These are phyloP conservation scores for Alfaro cultratus DNA, from an alignment of 2,797 vertebrate genomes.

Conservation along the genomic window DNA sequence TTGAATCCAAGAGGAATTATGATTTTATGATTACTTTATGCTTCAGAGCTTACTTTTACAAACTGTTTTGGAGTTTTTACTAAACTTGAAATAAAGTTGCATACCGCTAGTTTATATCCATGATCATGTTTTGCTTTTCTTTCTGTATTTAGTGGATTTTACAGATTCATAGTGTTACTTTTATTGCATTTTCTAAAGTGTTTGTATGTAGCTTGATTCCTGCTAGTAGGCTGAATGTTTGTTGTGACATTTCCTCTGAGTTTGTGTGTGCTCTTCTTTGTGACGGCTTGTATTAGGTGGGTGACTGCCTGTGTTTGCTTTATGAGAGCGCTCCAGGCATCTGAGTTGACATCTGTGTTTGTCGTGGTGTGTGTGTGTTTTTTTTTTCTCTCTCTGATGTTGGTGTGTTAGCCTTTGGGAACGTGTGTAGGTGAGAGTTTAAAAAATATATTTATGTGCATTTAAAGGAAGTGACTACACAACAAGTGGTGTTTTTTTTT, in stretches of 20 bases:
- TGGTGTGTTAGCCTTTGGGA: slow-evolving; percentile 57
- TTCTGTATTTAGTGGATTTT: slow-evolving; percentile 10
- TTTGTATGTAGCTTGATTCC: slow-evolving; percentile 24
- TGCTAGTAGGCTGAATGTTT: slow-evolving; percentile 24
- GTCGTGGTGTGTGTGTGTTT: slow-evolving; percentile 29
- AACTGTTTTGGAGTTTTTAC: neutral
- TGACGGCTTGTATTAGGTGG: slow-evolving; percentile 68
- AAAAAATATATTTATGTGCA: slow-evolving; percentile 57
- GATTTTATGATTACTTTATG: neutral
- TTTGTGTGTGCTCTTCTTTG: slow-evolving; percentile 59
- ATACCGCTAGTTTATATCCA: neutral
- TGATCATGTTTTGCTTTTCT: slow-evolving; percentile 8
- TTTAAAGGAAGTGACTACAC: slow-evolving; percentile 41
- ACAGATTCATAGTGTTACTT: neutral
- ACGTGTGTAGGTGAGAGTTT: slow-evolving; percentile 55
- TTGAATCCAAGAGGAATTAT: neutral
- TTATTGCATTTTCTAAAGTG: neutral
- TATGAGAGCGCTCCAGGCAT: slow-evolving; percentile 65
- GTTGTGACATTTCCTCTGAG: slow-evolving; percentile 51
- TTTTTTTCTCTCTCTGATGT: slow-evolving; percentile 28
- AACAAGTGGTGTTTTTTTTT: slow-evolving; percentile 49
- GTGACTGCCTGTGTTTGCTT: slow-evolving; percentile 72
- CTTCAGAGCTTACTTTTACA: neutral
- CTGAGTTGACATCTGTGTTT: slow-evolving; percentile 78
- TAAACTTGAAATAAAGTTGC: neutral